Percentiles rank a stretch among this genome's conserved stretches.
These are phyloP conservation scores for Ectemnius lituratus DNA, from an alignment of 2,888 invertebrate genomes.

Conservation along the genomic window DNA sequence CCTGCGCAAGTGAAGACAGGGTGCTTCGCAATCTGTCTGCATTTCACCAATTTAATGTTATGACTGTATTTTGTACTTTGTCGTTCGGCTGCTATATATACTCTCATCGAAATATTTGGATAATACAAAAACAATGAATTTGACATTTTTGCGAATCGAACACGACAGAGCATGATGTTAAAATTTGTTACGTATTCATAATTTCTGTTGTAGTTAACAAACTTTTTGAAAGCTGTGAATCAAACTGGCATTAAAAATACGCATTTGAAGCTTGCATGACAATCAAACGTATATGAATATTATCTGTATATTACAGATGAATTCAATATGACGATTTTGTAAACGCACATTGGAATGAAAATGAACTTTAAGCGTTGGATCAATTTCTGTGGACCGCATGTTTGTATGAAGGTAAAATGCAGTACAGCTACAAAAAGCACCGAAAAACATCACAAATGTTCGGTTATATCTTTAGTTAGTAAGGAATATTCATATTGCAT, in stretches of 20 bases:
- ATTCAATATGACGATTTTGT: too few relatives aligned
- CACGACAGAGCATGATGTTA: too few relatives aligned
- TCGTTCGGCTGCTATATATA: constrained; percentile 45
- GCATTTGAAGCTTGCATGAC: too few relatives aligned
- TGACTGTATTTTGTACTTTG: constrained; percentile 38
- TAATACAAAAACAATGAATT: constrained; percentile 48
- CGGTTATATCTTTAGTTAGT: not conserved
- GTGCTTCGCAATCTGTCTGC: constrained; percentile 46
- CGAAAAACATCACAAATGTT: constrained; percentile 39
- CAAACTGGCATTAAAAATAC: too few relatives aligned
- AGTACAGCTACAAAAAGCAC: constrained; percentile 62
- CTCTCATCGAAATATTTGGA: constrained; percentile 58
- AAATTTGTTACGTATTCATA: too few relatives aligned
- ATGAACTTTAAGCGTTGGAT: too few relatives aligned
- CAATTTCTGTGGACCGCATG: constrained; percentile 4
- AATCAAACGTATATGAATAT: too few relatives aligned
- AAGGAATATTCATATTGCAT: not conserved
- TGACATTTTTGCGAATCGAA: too few relatives aligned
- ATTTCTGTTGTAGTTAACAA: too few relatives aligned
- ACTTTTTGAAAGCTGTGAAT: too few relatives aligned
- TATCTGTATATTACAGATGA: too few relatives aligned
- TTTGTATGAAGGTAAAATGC: constrained; percentile 36
- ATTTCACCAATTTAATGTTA: constrained; percentile 35
- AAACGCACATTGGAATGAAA: too few relatives aligned
- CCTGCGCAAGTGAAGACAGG: constrained; percentile 47